A percentile compares a stretch with the other conserved stretches of the same genome.
These are phyloP conservation scores for Torymus aiolomorphi DNA, from an alignment of 2,888 invertebrate species.

Conservation along the genomic window DNA sequence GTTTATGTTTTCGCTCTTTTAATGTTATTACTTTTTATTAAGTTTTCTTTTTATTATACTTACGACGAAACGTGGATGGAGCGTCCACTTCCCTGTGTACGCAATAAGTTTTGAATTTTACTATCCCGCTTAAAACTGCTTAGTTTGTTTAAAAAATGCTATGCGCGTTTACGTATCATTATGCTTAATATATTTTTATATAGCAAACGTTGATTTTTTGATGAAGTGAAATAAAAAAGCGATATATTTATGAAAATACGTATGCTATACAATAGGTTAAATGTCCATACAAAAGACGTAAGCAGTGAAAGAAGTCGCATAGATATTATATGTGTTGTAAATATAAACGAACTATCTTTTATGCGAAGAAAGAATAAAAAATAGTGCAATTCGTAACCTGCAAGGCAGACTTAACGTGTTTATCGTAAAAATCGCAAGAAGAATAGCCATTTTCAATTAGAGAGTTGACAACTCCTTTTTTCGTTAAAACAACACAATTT, in stretches of 20 bases:
- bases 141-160: constrained; percentile 39
- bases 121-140: constrained; percentile 42
- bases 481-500: no score
- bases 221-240: constrained; percentile 45
- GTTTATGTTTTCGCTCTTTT: constrained; percentile 37
- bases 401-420: background rate
- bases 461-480: background rate
- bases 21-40: constrained; percentile 5
- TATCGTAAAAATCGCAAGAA: constrained; percentile 7
- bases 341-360: constrained; percentile 48
- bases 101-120: constrained; percentile 48
- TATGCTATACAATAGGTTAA: constrained; percentile 19
- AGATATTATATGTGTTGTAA: constrained; percentile 47
- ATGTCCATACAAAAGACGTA: constrained; percentile 52
- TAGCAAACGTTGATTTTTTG: constrained; percentile 44
- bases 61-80: constrained; percentile 69
- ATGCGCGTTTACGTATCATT: constrained; percentile 36
- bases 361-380: constrained; percentile 35
- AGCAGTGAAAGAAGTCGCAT: constrained; percentile 43
- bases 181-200: constrained; percentile 32
- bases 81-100: constrained; percentile 46
- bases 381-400: background rate
- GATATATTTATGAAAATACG: constrained; percentile 14
- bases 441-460: background rate
- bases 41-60: constrained; percentile 55